Evolutionary conservation across 1,140 invertebrate genomes (phyloP), one percentile per base, ranked within the genome.

Genomic region (Drosophila paulistorum): DNA sequence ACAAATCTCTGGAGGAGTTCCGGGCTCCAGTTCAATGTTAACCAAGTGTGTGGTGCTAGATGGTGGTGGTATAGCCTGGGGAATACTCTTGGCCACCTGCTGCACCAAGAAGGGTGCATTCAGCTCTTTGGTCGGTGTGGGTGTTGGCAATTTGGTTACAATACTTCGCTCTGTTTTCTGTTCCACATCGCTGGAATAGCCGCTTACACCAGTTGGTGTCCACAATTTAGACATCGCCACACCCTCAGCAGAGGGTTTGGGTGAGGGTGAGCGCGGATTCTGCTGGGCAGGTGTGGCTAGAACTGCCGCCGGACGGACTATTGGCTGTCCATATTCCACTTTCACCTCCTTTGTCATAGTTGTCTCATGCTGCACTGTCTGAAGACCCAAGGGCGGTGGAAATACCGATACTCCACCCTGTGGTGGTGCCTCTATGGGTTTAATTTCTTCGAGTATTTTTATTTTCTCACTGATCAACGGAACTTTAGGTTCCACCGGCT

Each of bases 211-310:
- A 7, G 71, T 81, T 3, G 90, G 90, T 5, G 91, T 81, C 94
- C 95, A 95, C 0, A 94, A 86, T 84, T 94, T 95, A 66, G 95
- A 94, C 94, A 95, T 95, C 10, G 93, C 92, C 60, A 95, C 70
- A 2, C 92, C 94, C 81, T 95, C 94, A 0, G 93, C 93, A 1
- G 94, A 94, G 7, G 95, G 94, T 55, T 91, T 92, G 3, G 92
- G 92, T 3, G 91, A 92, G 17, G 92, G 91, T 7, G 74, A 85
- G 10, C 90, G 85, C 6, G 77, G 70, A 39, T 82, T 71, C 48
- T 77, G 82, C 33, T 81, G 82, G 1, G 90, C 81, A 5, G 92
- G 82, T 10, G 85, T 86, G 3, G 87, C 74, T 7, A 91, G n/a
- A 13, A 85, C 80, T 1, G 92, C 92, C 5, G 87, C 87, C 0